A percentile compares a stretch with the other conserved stretches of the same genome.
Evolutionary conservation across 2,888 invertebrate species (phyloP).

Genomic region (Gibbula magus): DNA sequence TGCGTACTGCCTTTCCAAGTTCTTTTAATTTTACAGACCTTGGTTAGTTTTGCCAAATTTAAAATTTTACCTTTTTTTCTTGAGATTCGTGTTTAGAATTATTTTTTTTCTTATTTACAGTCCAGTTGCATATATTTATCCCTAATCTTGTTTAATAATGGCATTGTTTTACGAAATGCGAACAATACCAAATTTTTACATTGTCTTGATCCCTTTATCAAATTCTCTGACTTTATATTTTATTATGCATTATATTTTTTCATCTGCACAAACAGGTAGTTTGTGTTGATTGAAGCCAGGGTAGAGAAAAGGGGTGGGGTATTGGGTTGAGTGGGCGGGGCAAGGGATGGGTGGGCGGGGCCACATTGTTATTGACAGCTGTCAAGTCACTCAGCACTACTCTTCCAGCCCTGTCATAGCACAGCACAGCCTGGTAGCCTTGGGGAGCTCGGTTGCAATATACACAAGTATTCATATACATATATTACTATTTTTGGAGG

Average conservation of each 20-base stretch:
- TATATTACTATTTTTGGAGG: conserved; percentile 68
- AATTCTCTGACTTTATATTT: conserved; percentile 9
- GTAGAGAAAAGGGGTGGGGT: background rate
- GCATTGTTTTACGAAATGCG: conserved; percentile 12
- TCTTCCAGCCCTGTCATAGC: conserved; percentile 40
- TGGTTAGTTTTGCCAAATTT: background rate
- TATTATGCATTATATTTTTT: conserved; percentile 21
- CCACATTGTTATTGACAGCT: background rate
- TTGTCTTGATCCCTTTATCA: background rate
- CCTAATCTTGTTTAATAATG: conserved; percentile 14
- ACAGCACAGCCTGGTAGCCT: conserved; percentile 26
- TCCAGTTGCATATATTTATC: conserved; percentile 22
- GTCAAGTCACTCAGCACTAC: conserved; percentile 39
- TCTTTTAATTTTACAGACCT: background rate
- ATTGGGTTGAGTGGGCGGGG: background rate
- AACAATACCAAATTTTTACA: conserved; percentile 19
- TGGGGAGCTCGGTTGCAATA: conserved; percentile 40
- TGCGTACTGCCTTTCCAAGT: background rate
- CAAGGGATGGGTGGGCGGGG: background rate
- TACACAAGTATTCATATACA: conserved; percentile 70
- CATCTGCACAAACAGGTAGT: background rate
- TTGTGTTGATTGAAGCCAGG: background rate
- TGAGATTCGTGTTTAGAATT: conserved; percentile 8
- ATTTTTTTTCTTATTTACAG: conserved; percentile 4
- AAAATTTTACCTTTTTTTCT: background rate